Base-by-base conservation (phyloP, 1,140 invertebrate species). In the Drosophila nikananu region DNA sequence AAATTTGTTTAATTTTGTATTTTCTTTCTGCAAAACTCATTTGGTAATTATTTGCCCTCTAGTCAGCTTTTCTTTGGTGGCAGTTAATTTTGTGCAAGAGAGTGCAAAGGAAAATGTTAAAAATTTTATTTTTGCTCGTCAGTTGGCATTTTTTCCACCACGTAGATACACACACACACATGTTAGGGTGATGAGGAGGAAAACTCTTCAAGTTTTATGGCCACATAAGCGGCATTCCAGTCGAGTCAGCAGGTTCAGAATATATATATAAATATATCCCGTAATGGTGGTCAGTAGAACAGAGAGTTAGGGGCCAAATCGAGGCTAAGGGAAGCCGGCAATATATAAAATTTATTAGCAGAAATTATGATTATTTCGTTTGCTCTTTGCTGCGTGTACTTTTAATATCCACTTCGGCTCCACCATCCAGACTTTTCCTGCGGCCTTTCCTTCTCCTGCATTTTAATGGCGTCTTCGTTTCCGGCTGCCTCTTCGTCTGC, bases 341-440 rank as follows among this genome's bases (percentile, higher is more conserved):
- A 89, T 89, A 86, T 91, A 90, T 91, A 86, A 86, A 91, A 90
- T 90, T 90, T 90, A 90, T 90, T 90, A 90, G 86, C 86, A 82
- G 86, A 90, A 90, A 90, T 90, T 90, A 91, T 90, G 81, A 89
- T 91, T 91, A 90, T 89, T 89, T 89, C 86, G 78, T 71, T 73
- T 73, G 86, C 82, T 81, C 79, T 90, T 74, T 86, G 79, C 86
- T 80, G 81, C 75, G 74, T 90, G 78, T 86, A 86, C 78, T 86
- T 86, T 90, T 90, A 90, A 89, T 90, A 84, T 89, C 84, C 83
- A 89, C 78, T 87, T 80, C 81, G 57, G 35, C 49, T n/a, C n/a
- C 57, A 49, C 54, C 35, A 41, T 44, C 21, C 49, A 19, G 12
- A 9, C 66, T 35, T 46, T 64, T 39, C 21, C 44, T 46, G 41